Evolutionary conservation across 2,888 invertebrate species (phyloP).

Genomic region (Hypomecis atomaria): DNA sequence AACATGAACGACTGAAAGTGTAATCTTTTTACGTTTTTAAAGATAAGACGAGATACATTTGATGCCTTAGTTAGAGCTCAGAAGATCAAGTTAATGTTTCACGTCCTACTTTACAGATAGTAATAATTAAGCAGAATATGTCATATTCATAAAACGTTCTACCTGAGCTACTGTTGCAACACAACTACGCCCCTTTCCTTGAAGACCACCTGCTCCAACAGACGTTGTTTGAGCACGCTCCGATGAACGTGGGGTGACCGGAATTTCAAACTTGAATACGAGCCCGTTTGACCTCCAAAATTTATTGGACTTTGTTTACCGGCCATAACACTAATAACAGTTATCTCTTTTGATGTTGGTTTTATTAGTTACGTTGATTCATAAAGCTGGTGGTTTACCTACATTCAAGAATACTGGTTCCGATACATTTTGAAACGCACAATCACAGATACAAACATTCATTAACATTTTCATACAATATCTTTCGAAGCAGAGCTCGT

Average conservation of each 20-base stretch:
- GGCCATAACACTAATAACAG: constrained; percentile 11
- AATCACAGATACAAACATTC: constrained; percentile 5
- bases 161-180: constrained; percentile 14
- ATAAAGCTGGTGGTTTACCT: constrained; percentile 19
- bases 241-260: constrained; percentile 51
- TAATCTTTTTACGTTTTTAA: no score
- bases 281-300: constrained; percentile 50
- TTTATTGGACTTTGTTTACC: constrained; percentile 37
- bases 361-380: constrained; percentile 12
- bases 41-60: no score
- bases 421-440: constrained; percentile 13
- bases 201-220: constrained; percentile 61
- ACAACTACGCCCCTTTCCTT: constrained; percentile 40
- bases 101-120: neutral
- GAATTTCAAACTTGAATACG: constrained; percentile 46
- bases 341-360: constrained; percentile 14
- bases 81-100: neutral
- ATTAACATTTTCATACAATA: constrained; percentile 9
- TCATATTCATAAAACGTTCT: neutral
- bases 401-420: constrained; percentile 14
- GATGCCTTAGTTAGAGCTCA: no score
- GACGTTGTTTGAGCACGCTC: constrained; percentile 55
- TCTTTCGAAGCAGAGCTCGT: constrained; percentile 31
- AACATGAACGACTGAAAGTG: no score
- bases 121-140: neutral